These are phyloP conservation scores for Benthochromis sp. DNA, from an alignment of 2,113 vertebrate species.

Conservation along the genomic window DNA sequence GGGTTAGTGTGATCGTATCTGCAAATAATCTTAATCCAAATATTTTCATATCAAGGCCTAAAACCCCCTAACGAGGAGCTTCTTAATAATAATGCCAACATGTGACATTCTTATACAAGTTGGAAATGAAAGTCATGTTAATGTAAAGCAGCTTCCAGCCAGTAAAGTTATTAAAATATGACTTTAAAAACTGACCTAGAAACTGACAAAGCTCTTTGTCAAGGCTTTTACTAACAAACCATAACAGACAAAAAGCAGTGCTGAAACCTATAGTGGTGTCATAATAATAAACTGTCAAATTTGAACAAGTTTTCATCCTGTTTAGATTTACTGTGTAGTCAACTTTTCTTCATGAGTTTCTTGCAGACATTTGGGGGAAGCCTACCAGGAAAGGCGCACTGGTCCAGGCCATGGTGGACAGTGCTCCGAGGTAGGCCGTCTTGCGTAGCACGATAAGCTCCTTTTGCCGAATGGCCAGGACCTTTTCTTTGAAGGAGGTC, in stretches of 20 bases:
- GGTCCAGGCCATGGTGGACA: conserved; percentile 84
- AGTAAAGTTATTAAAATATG: not conserved
- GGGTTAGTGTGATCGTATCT: accelerated
- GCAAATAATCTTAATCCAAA: not conserved
- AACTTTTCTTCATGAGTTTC: not conserved
- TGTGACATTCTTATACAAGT: not conserved
- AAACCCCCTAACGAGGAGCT: not conserved
- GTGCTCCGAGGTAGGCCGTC: conserved; percentile 78
- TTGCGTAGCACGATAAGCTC: conserved; percentile 83
- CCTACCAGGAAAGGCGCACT: conserved; percentile 88
- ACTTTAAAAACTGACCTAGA: not conserved
- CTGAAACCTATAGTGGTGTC: accelerated
- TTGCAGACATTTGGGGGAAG: not conserved
- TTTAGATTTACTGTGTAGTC: not conserved
- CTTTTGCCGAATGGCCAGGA: conserved; percentile 78
- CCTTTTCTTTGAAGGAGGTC: conserved; percentile 80
- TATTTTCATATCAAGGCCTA: not conserved
- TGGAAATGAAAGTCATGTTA: not conserved
- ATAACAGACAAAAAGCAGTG: not conserved
- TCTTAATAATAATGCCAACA: not conserved
- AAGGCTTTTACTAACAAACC: not conserved
- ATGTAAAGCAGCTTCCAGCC: accelerated
- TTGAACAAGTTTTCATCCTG: not conserved
- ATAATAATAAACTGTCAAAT: not conserved
- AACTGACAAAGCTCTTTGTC: not conserved